phyloP scores from a whole-genome alignment of 2,113 vertebrate species.

The Pangasianodon hypophthalmus region DNA sequence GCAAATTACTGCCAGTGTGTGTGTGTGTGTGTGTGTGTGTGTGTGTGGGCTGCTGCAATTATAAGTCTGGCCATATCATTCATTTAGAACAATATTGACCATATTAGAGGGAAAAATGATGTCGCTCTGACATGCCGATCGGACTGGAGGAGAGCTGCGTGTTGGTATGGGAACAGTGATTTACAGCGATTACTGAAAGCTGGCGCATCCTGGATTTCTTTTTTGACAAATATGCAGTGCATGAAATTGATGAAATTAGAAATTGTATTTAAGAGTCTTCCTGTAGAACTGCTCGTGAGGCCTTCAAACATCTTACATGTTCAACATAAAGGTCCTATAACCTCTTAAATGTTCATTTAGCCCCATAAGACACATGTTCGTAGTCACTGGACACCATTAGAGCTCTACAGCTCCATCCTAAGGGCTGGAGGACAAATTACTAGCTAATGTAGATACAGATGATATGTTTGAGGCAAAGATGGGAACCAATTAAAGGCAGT shows the following conservation, averaged over 20 bases:
- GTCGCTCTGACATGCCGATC: neutral
- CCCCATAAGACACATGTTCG: neutral
- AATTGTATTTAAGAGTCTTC: neutral
- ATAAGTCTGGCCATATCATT: constrained; percentile 58
- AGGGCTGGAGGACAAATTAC: neutral
- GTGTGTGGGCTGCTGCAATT: constrained; percentile 50
- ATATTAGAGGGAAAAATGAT: neutral
- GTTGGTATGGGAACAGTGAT: constrained; percentile 29
- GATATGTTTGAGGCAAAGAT: neutral
- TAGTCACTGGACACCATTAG: neutral
- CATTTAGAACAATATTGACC: constrained; percentile 47
- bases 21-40: neutral
- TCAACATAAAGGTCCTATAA: neutral
- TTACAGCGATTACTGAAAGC: neutral
- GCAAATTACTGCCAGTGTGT: neutral
- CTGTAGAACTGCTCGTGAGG: neutral
- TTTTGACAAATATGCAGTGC: constrained; percentile 55
- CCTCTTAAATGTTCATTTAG: neutral
- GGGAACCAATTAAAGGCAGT: neutral
- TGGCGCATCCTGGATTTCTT: neutral
- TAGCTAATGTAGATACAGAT: no score
- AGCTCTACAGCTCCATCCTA: neutral
- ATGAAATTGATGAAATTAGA: constrained; percentile 45
- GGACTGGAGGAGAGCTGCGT: constrained; percentile 40
- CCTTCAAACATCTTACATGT: neutral